phyloP scores from a whole-genome alignment of 2,888 invertebrate species.

The Acrobasis consociella region DNA sequence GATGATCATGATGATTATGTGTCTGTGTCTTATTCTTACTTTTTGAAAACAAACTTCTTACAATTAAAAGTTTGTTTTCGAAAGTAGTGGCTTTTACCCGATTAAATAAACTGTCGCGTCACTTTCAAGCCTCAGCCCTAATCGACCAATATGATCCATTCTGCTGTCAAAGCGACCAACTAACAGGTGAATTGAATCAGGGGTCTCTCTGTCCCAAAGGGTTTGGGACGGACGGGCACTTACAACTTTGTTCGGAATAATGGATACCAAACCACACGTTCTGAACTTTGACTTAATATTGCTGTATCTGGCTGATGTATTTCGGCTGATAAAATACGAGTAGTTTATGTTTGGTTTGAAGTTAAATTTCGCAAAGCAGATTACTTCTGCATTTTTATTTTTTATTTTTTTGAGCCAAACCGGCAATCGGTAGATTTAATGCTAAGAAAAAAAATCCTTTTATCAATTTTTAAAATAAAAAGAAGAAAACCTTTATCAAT shows the following conservation, averaged over 20 bases:
- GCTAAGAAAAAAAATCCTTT: too few relatives aligned
- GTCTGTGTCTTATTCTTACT: too few relatives aligned
- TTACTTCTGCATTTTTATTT: too few relatives aligned
- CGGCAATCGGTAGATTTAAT: too few relatives aligned
- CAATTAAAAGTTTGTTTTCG: not conserved
- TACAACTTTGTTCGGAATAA: slow-evolving; percentile 71
- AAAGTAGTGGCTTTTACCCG: slow-evolving; percentile 14
- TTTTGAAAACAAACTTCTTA: not conserved
- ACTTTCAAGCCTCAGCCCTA: slow-evolving; percentile 35
- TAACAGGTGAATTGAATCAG: slow-evolving; percentile 71
- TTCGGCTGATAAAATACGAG: slow-evolving; percentile 14
- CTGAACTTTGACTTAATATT: slow-evolving; percentile 51
- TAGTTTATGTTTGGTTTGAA: not conserved
- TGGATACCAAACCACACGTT: slow-evolving; percentile 64
- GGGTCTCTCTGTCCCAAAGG: slow-evolving; percentile 53
- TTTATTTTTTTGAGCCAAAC: too few relatives aligned
- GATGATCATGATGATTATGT: too few relatives aligned
- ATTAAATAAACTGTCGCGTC: slow-evolving; percentile 20
- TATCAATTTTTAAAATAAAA: too few relatives aligned
- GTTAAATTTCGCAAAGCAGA: not conserved
- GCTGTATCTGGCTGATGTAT: slow-evolving; percentile 32
- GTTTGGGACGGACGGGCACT: slow-evolving; percentile 53
- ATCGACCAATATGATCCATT: slow-evolving; percentile 49
- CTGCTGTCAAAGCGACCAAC: slow-evolving; percentile 47
- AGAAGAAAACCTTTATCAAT: too few relatives aligned